These are phyloP conservation scores for Eupithecia vulgata DNA, from an alignment of 2,888 invertebrate species.

Conservation along the genomic window DNA sequence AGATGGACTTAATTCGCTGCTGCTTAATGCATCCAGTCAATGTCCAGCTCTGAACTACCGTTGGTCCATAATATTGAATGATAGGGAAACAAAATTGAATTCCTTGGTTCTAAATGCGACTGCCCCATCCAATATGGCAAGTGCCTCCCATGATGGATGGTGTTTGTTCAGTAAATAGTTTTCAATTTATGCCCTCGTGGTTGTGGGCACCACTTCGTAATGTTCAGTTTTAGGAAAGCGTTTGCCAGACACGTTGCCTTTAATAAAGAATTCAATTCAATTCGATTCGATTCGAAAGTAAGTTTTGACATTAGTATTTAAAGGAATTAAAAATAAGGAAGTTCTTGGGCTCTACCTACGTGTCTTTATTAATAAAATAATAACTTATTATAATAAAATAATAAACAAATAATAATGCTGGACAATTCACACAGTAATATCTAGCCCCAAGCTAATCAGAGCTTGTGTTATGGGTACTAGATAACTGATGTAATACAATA, in stretches of 20 bases:
- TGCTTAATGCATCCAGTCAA: no score
- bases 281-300: background rate
- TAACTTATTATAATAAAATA: no score
- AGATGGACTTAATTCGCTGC: no score
- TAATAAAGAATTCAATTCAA: no score
- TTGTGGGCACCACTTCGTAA: slow-evolving; percentile 7
- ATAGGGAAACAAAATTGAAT: slow-evolving; percentile 28
- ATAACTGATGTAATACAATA: no score
- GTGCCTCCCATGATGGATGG: slow-evolving; percentile 76
- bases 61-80: background rate
- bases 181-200: slow-evolving; percentile 69
- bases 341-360: no score
- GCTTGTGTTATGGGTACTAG: no score
- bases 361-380: no score
- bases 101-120: slow-evolving; percentile 29
- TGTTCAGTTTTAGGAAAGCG: background rate
- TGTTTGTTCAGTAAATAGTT: slow-evolving; percentile 80
- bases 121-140: slow-evolving; percentile 66
- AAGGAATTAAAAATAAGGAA: background rate
- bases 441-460: no score
- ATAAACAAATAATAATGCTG: no score
- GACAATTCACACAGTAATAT: no score
- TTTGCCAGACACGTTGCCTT: no score
- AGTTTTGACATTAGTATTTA: background rate
- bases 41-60: background rate